Percentiles rank a stretch among this genome's conserved stretches.
These are phyloP conservation scores for Bhutanitis thaidina DNA, from an alignment of 2,888 invertebrate species.

Conservation along the genomic window DNA sequence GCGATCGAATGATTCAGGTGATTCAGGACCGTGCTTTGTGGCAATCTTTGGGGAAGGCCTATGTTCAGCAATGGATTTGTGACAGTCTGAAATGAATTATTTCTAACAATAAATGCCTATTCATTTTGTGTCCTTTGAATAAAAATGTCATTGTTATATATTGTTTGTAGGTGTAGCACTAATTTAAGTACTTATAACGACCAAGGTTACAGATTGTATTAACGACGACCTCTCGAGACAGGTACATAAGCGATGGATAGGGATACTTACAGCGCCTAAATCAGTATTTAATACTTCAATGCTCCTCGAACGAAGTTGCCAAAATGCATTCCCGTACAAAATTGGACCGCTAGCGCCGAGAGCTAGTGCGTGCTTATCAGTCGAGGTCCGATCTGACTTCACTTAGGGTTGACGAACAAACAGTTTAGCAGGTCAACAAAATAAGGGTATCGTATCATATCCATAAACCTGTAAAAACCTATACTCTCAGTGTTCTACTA, in stretches of 20 bases:
- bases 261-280: conserved; percentile 26
- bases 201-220: background rate
- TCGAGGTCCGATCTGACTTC: conserved; percentile 21
- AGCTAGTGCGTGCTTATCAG: conserved; percentile 28
- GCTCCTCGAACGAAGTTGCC: conserved; percentile 9
- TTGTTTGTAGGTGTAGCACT: no score
- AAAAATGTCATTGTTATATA: no score
- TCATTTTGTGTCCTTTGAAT: no score
- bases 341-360: conserved; percentile 22
- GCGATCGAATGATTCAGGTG: no score
- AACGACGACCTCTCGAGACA: conserved; percentile 2
- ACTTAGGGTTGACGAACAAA: conserved; percentile 17
- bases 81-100: no score
- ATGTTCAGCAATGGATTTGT: no score
- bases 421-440: background rate
- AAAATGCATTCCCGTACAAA: conserved; percentile 18
- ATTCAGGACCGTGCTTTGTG: no score
- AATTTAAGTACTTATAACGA: background rate
- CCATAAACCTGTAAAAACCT: background rate
- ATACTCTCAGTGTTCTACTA: no score
- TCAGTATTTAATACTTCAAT: conserved; percentile 21
- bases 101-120: no score
- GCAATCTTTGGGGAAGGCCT: no score
- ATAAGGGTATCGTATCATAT: conserved; percentile 7
- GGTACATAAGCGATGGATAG: conserved; percentile 19